Evolutionary conservation across 2,113 vertebrate species (phyloP).

Genomic region (Zosterops borbonicus): DNA sequence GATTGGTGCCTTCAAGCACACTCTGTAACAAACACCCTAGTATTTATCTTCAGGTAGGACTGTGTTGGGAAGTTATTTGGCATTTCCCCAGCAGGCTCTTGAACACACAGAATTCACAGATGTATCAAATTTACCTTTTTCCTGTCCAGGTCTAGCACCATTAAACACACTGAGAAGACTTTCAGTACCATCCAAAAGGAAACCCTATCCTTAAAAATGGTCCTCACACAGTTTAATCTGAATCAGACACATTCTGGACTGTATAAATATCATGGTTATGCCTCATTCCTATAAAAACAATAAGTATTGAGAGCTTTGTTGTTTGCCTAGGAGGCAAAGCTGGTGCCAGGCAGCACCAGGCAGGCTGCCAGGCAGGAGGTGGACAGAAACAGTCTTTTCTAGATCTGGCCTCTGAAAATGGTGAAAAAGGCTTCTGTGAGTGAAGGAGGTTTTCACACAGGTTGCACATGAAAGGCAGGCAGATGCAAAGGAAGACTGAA

Average conservation of each 20-base stretch:
- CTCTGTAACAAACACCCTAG: neutral
- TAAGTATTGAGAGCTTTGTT: neutral
- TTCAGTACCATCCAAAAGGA: conserved; percentile 28
- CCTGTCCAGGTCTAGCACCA: conserved; percentile 49
- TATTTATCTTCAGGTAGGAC: neutral
- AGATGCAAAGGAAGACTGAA: neutral
- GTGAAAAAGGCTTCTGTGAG: neutral
- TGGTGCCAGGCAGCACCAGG: neutral
- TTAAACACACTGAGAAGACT: conserved; percentile 33
- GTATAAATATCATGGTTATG: neutral
- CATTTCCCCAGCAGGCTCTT: neutral
- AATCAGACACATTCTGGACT: neutral
- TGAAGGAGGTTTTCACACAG: neutral
- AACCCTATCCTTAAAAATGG: neutral
- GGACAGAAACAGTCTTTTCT: neutral
- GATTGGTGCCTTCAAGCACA: neutral
- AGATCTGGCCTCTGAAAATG: neutral
- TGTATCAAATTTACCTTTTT: neutral
- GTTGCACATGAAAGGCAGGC: neutral
- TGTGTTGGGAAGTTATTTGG: neutral
- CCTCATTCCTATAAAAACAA: conserved; percentile 13
- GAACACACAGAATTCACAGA: neutral
- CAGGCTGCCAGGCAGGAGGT: conserved; percentile 26
- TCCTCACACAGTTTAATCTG: neutral
- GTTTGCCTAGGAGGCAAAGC: neutral